Base-by-base conservation (phyloP, 2,888 invertebrate species). In the Vandiemenella viatica region DNA sequence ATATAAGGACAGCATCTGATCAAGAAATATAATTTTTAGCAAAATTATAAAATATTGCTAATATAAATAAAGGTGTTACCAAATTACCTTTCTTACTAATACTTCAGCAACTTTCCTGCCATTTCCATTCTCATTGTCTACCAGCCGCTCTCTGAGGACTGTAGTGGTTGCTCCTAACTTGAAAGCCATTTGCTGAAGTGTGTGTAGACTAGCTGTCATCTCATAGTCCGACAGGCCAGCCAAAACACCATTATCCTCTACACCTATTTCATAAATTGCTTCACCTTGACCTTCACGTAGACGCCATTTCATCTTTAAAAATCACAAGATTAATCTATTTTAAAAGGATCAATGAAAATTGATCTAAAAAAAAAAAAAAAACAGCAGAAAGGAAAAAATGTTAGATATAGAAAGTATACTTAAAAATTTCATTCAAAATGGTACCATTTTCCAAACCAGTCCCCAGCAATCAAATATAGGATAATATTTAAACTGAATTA, bases 191-290 rank as follows among this genome's bases (percentile, higher is more conserved):
- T 82, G 76, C 51, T 83, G 73, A 50, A 97, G 72, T 0, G 95
- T 90, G 49, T 76, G 75, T 51, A 97, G 69, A 44, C 93, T 93
- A 3, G 81, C 82, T n/a, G 79, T 76, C 74, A 98, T 83, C 49
- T 93, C 92, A 8, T 77, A 72, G 48, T 80, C 78, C 1, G 80
- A 78, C 5, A 97, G 74, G 4, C 97, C 97, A 8, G 85, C 77
- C 57, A 96, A 70, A 46, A 83, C 76, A 0, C 95, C 95, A 60
- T 83, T 86, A 67, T 91, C 92, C 50, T 89, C 82, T 2, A 92
- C 91, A 0, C 97, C 97, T 45, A 97, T 86, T 67, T 96, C 93
- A 69, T 99, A 98, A 54, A 98, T 90, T 0, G 96, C 96, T 65
- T 92, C 89, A 1, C 97, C 98, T 56, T 92, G 88, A 21, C 98